These are phyloP conservation scores for Sinelater perroti DNA, from an alignment of 2,888 invertebrate genomes.

Conservation along the genomic window DNA sequence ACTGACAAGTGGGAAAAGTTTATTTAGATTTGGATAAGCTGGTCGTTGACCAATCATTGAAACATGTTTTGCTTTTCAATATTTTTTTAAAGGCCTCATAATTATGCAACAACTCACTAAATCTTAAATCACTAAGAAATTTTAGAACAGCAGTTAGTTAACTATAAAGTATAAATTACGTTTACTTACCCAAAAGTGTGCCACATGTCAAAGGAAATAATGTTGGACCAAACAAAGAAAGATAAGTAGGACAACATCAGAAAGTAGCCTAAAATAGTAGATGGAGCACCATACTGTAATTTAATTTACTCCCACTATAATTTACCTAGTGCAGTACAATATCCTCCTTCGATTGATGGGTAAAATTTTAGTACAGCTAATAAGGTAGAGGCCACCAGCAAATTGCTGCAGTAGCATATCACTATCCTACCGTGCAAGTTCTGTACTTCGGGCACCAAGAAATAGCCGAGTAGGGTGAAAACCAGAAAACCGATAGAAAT, in stretches of 20 bases:
- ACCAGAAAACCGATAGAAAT: constrained; percentile 73
- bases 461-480: constrained; percentile 73
- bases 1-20: too few species aligned
- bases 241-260: constrained; percentile 75
- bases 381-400: constrained; percentile 71
- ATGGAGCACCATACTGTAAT: not conserved
- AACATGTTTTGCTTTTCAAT: too few species aligned
- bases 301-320: not conserved
- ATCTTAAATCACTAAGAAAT: too few species aligned
- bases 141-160: too few species aligned
- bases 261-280: constrained; percentile 67
- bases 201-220: constrained; percentile 85
- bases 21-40: too few species aligned
- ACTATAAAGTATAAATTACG: too few species aligned
- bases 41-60: too few species aligned
- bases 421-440: constrained; percentile 80
- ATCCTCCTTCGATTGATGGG: constrained; percentile 6
- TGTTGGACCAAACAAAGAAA: constrained; percentile 79
- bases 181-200: constrained; percentile 82
- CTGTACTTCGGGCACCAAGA: constrained; percentile 69
- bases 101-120: too few species aligned
- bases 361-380: constrained; percentile 52
- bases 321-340: constrained; percentile 27
- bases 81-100: too few species aligned
- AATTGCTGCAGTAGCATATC: constrained; percentile 73